Base-by-base conservation (phyloP, 2,113 vertebrate species). In the Herpailurus yagouaroundi region DNA sequence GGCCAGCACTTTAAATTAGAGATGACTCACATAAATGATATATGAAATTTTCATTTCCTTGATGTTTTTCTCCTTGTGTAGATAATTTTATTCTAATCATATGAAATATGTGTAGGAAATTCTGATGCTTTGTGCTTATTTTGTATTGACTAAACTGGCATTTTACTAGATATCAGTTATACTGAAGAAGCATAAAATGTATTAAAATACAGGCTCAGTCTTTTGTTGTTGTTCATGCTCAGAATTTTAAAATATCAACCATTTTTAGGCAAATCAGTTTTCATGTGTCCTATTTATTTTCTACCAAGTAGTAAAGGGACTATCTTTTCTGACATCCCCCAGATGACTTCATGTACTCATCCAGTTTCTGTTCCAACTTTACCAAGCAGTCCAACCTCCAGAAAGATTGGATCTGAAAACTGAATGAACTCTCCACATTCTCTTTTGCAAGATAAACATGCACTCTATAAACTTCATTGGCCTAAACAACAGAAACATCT, bases 401-500 rank as follows among this genome's bases (percentile, higher is more conserved):
- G 93, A 98, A 98, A 98, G 95, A 96, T 80, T 91, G 85, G 29
- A 95, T 98, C 87, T 73, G 85, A 97, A 98, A 94, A 85, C 86
- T 97, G 89, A 97, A 97, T 77, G 74, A 98, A 97, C 85, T 77
- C 97, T 97, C 93, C 88, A 92, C 79, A 64, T 98, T 98, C 91
- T 96, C 92, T 96, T 98, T 98, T 80, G 89, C 96, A 98, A 98
- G 98, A 98, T 98, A 99, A 98, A 98, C 89, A 98, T 45, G 36
- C 77, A 97, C 82, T 98, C 93, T 91, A 98, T 98, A 99, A 98
- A 98, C 69, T 97, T 98, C 96, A 97, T 98, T 66, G 98, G 96
- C 97, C 97, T 98, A 98, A 98, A 98, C 98, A 98, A 97, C 92
- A 97, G 96, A 97, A 98, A 98, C 98, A 98, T 98, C 98, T 99